These are phyloP conservation scores for Laticauda colubrina DNA, from an alignment of 2,113 vertebrate species.

Conservation along the genomic window DNA sequence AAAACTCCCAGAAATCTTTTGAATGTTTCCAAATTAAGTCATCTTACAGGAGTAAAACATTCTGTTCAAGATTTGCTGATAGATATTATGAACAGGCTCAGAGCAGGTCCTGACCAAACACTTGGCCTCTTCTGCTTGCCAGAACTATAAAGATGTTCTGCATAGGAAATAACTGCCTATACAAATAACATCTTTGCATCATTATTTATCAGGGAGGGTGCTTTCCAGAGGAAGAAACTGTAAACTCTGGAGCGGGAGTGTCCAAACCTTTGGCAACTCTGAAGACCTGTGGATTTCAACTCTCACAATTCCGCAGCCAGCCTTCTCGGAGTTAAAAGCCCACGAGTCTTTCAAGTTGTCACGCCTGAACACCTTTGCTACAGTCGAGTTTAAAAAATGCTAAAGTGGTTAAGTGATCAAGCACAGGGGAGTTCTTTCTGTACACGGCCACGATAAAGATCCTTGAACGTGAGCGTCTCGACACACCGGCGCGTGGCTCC, in stretches of 20 bases:
- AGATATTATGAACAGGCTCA: not conserved
- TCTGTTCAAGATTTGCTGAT: not conserved
- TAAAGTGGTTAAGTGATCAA: no score
- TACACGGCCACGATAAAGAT: not conserved
- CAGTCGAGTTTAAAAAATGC: not conserved
- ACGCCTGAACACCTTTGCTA: not conserved
- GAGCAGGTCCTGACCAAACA: not conserved
- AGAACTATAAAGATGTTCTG: not conserved
- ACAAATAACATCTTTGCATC: rapidly evolving
- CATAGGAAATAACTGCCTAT: not conserved
- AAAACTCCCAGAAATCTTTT: not conserved
- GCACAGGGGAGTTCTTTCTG: no score
- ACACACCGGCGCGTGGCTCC: not conserved
- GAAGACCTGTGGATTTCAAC: not conserved
- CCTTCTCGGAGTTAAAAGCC: not conserved
- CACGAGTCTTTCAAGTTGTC: not conserved
- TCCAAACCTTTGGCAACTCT: not conserved
- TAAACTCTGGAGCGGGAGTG: not conserved
- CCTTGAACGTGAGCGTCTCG: not conserved
- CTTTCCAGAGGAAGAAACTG: not conserved
- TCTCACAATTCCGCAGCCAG: not conserved
- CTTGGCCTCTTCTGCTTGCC: not conserved
- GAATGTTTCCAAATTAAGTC: not conserved
- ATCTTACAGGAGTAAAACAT: rapidly evolving
- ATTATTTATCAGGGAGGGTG: not conserved